Evolutionary conservation across 2,888 invertebrate genomes (phyloP), one percentile per base, ranked within the genome.

Genomic region (Spisula subtruncata): DNA sequence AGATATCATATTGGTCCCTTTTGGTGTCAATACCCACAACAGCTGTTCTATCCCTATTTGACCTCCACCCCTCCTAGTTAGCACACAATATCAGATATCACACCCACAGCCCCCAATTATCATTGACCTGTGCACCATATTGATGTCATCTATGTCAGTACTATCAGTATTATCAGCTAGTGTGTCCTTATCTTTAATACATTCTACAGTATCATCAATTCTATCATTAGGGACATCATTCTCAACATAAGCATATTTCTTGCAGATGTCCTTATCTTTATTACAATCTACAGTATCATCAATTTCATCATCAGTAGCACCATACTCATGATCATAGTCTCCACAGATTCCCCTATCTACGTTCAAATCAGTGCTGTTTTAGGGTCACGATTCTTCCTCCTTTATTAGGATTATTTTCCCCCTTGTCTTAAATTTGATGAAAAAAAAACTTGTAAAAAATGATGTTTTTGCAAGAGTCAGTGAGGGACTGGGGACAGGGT

Each of bases 101-200:
- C 41, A 41, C 41, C 8, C 41, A 51, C 14, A 1, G 0, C 18
- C 25, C 25, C 20, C 25, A 25, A 25, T 25, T 12, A 6, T 66
- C n/a, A 12, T 66, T 25, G 60, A 66, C 60, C 60, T 66, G 60
- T 66, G 20, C n/a, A 66, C 10, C 60, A 66, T 66, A n/a, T 87
- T 51, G 54, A 56, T 48, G 32, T 56, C 81, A 56, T 56, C 81
- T 54, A 56, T 60, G 18, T 56, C 56, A 20, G 20, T 60, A 85
- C 51, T 54, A 80, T n/a, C 85, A 85, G 66, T 60, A 85, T 80
- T 54, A 80, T n/a, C 85, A 85, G 66, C 56, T 35, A 32, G 10
- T 41, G n/a, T 66, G 6, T 66, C 60, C 60, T 66, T 66, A 66
- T 66, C 60, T 66, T 8, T 2, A 35, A 6, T 79, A 35, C 35